phyloP scores from a whole-genome alignment of 2,888 invertebrate genomes.

The Pinctada fucata region DNA sequence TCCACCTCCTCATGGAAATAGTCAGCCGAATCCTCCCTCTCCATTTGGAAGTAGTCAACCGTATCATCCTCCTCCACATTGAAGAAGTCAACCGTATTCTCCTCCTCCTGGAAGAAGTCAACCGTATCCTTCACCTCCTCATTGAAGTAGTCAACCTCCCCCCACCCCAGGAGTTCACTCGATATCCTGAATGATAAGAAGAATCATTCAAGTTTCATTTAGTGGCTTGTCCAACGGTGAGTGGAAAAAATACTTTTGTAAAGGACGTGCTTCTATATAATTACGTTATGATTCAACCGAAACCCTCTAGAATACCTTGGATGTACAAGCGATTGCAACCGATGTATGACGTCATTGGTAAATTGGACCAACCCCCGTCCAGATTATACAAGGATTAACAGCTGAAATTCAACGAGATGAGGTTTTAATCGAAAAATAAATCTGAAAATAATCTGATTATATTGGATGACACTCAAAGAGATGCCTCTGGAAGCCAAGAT shows the following conservation, averaged over 20 bases:
- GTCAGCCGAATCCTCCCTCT: too few species aligned
- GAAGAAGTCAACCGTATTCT: too few species aligned
- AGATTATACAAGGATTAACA: conserved; percentile 3
- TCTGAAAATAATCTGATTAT: background rate
- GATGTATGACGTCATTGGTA: background rate
- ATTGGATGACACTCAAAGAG: background rate
- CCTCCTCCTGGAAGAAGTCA: too few species aligned
- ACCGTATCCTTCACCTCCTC: too few species aligned
- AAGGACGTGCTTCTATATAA: conserved; percentile 4
- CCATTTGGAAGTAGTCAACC: background rate
- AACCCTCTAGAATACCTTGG: conserved; percentile 10
- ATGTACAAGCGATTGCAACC: conserved; percentile 22
- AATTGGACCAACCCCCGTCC: background rate
- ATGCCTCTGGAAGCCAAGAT: conserved; percentile 1
- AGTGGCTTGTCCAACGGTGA: conserved; percentile 10
- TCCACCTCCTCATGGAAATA: too few species aligned
- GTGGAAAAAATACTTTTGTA: conserved; percentile 15
- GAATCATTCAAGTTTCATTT: conserved; percentile 4
- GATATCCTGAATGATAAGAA: background rate
- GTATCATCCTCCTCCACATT: background rate
- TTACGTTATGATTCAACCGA: background rate
- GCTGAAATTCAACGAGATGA: conserved; percentile 2
- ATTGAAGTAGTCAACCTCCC: too few species aligned
- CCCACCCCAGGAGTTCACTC: background rate
- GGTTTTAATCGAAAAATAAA: conserved; percentile 1